Base-by-base conservation (phyloP, 64 coral and sea anemone species). In the Cladopsammia gracilis region DNA sequence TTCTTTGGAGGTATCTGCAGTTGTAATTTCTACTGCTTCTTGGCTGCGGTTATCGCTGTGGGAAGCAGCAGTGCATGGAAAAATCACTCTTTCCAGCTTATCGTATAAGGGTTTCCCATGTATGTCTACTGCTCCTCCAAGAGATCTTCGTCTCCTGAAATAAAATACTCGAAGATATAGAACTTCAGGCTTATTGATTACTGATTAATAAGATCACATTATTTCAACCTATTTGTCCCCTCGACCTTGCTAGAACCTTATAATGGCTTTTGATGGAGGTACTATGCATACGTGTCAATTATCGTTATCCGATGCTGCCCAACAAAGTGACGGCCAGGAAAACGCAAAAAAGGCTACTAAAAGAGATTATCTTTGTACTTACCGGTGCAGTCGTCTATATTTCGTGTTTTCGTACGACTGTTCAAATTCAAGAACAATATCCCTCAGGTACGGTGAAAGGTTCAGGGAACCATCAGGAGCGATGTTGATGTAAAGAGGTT, bases 401-500 rank as follows among this genome's bases (percentile, higher is more conserved):
- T 18, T 16, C 18, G 74, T 77, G 47, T 77, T 77, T 18, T 77
- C 74, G 48, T 77, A 77, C 2, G 18, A 48, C 20, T 77, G 48
- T 53, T 77, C 74, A 53, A 77, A 77, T 9, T 77, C 48, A 19
- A 23, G 14, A 53, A 77, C 47, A 7, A 77, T 77, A n/a, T 77
- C 6, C 74, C 19, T 51, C 48, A 77, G 23, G 48, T 77, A 16
- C 23, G 74, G 7, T 52, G 74, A 48, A 25, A 77, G 6, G 74
- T 77, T 47, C 5, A 54, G 74, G 1, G 48, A 77, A 7, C 74
- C 74, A 52, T 77, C 74, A 23, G 18, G 14, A 54, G 25, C 11
- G 34, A 77, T 54, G 74, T 77, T 77, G 48, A 77, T 77, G 74
- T 77, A 77, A 10, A 4, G 16, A 51, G 74, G 74, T 77, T 9